Evolutionary conservation across 2,797 vertebrate genomes (phyloP).

Genomic region (Gastrophryne carolinensis): DNA sequence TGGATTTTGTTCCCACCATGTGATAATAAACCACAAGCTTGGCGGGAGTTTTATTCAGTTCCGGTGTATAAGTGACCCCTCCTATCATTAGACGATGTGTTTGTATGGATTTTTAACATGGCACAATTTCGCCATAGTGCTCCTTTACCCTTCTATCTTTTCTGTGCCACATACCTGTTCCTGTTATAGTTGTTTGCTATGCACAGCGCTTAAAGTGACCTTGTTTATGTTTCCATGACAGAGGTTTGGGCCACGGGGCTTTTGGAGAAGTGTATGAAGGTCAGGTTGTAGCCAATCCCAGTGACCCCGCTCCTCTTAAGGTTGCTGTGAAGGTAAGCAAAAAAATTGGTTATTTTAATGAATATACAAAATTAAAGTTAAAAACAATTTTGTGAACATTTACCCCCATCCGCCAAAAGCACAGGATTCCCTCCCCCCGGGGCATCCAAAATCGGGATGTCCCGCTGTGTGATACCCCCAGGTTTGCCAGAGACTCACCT

Average conservation of each 20-base stretch:
- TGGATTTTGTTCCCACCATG: no score
- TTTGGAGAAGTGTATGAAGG: constrained; percentile 99
- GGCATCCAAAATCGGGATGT: no score
- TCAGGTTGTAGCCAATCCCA: constrained; percentile 87
- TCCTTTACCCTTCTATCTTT: not conserved
- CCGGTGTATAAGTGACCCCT: no score
- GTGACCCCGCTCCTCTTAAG: constrained; percentile 89
- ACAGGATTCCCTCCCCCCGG: no score
- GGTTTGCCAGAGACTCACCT: no score
- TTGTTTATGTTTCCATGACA: constrained; percentile 62
- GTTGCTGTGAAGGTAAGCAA: constrained; percentile 95
- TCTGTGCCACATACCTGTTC: not conserved
- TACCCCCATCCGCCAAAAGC: no score
- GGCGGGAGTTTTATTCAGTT: no score
- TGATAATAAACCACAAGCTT: no score
- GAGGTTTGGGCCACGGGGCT: constrained; percentile 95
- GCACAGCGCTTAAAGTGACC: not conserved
- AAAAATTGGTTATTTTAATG: not conserved
- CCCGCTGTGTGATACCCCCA: no score
- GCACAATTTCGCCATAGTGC: no score
- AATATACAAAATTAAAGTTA: not conserved
- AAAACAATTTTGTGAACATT: not conserved
- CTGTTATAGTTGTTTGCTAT: not conserved
- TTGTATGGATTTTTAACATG: no score
- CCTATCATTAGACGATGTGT: no score